Evolutionary conservation across 2,113 vertebrate genomes (phyloP), one percentile per base, ranked within the genome.

Genomic region (Microcebus tavaratra): DNA sequence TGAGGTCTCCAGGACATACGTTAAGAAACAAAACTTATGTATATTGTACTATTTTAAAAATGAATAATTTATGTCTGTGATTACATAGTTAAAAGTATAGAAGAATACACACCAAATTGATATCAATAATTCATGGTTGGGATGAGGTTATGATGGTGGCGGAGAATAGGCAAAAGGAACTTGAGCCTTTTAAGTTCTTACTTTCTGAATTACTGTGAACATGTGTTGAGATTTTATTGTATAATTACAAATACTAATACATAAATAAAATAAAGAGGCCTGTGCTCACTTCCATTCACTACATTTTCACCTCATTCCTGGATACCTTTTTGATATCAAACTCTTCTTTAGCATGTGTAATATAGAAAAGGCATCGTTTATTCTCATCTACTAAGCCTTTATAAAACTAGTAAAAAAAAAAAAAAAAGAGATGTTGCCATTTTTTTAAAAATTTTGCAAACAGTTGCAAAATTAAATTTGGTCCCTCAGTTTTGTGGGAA

Each of bases 391-490:
- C 63, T 88, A 57, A 86, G 70, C 92, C 72, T 94, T 82, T 91
- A 63, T 85, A 94, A 88, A 92, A 23, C 61, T 95, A 61, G 42
- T 76, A 68, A 80, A 8, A 65, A 83, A 67, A 80, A 8, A 65
- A 83, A 67, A 90, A 61, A 61, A 25, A 61, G 59, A 25, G 55
- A 70, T 76, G 76, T 59, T 96, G 68, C 93, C 90, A 70, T 93
- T 91, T 91, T 91, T 59, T 34, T 31, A 20, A 57, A 86, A 76
- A 76, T 15, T 90, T 96, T 93, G 83, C 81, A 91, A 96, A 96
- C 88, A 96, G 78, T 95, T 92, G 70, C 67, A 90, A 95, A 97
- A 96, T 97, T 95, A 97, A 97, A 97, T 94, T 94, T 96, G 78
- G 68, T 86, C 82, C 42, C 67, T 96, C 65, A 96, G 79, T 95